phyloP scores from a whole-genome alignment of 2,888 invertebrate genomes.

The Apomyelois bistriatella region DNA sequence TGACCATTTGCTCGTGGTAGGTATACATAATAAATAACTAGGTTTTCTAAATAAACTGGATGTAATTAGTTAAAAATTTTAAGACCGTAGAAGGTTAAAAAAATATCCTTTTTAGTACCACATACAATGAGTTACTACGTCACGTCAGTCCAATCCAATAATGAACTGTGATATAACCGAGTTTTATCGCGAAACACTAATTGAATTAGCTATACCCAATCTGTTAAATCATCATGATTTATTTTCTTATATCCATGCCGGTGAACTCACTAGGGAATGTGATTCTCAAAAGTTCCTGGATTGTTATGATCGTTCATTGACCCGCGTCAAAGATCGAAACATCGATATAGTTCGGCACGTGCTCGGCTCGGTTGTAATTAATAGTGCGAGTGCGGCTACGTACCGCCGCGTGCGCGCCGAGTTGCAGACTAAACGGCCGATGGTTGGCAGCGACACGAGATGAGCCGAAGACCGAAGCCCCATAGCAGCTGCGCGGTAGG shows the following conservation, averaged over 20 bases:
- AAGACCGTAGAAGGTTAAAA: too few species aligned
- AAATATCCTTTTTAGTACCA: neutral
- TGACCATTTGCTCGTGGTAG: neutral
- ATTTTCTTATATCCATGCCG: neutral
- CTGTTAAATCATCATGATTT: neutral
- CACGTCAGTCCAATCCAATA: conserved; percentile 14
- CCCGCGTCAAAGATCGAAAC: conserved; percentile 31
- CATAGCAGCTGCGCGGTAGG: conserved; percentile 52
- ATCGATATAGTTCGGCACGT: conserved; percentile 18
- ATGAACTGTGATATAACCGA: conserved; percentile 9
- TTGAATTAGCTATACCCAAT: conserved; percentile 17
- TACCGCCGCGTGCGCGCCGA: conserved; percentile 65
- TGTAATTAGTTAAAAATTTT: too few species aligned
- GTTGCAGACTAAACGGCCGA: conserved; percentile 55
- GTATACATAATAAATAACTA: too few species aligned
- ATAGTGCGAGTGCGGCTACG: conserved; percentile 40
- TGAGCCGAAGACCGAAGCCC: conserved; percentile 54
- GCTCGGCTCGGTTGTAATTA: conserved; percentile 18
- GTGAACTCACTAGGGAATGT: neutral
- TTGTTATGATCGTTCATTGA: conserved; percentile 38
- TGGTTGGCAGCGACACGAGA: conserved; percentile 42
- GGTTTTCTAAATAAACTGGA: too few species aligned
- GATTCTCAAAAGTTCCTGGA: neutral
- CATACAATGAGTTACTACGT: neutral
- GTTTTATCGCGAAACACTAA: conserved; percentile 18